phyloP scores from a whole-genome alignment of 2,888 invertebrate genomes.

The Macrophya annulata region DNA sequence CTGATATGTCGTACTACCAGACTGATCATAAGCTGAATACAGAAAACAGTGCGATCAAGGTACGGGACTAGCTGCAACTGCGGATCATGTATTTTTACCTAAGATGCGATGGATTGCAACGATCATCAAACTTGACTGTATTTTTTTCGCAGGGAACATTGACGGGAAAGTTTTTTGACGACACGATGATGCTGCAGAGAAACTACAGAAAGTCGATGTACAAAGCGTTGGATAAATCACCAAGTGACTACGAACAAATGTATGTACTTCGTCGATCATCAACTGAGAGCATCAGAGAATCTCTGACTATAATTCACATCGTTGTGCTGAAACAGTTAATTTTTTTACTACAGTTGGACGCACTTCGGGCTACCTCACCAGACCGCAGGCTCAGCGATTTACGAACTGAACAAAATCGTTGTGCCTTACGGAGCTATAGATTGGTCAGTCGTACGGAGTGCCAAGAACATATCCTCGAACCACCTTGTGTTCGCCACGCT shows the following conservation, averaged over 20 bases:
- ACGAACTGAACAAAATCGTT: constrained; percentile 65
- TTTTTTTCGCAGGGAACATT: constrained; percentile 62
- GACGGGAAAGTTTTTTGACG: constrained; percentile 66
- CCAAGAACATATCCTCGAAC: constrained; percentile 56
- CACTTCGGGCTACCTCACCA: constrained; percentile 69
- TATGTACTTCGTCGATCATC: constrained; percentile 58
- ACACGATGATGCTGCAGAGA: constrained; percentile 66
- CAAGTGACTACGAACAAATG: constrained; percentile 66
- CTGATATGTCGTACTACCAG: constrained; percentile 61
- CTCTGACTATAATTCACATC: neutral
- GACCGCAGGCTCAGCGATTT: constrained; percentile 63
- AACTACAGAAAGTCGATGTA: constrained; percentile 68
- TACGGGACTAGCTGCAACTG: constrained; percentile 2
- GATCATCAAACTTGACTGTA: neutral
- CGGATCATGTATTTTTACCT: no score
- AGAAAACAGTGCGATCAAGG: constrained; percentile 42
- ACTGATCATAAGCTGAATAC: constrained; percentile 1
- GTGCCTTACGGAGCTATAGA: constrained; percentile 71
- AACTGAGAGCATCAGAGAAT: constrained; percentile 22
- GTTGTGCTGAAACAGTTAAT: neutral
- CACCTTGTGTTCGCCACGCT: constrained; percentile 67
- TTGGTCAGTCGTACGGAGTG: constrained; percentile 56
- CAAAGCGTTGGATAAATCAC: constrained; percentile 60
- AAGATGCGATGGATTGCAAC: neutral
- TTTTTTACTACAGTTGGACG: constrained; percentile 66